phyloP scores from a whole-genome alignment of 2,888 invertebrate species.

The Leptinotarsa rubiginosa region DNA sequence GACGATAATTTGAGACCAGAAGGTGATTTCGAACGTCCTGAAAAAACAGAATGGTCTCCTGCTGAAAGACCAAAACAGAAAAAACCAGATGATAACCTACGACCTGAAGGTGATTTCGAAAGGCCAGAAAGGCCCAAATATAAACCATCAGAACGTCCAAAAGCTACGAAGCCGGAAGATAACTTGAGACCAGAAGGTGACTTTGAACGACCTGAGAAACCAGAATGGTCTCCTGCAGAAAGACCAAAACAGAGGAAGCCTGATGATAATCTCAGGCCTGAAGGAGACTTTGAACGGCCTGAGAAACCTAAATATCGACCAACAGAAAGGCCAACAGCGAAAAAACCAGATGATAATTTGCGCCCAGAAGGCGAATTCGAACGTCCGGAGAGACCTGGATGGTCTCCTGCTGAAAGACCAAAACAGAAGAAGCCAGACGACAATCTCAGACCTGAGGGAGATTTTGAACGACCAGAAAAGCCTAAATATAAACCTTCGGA shows the following conservation, averaged over 20 bases:
- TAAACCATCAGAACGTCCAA: slow-evolving; percentile 60
- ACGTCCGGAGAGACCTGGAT: slow-evolving; percentile 57
- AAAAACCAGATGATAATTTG: slow-evolving; percentile 61
- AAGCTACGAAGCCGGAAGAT: slow-evolving; percentile 60
- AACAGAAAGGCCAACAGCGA: slow-evolving; percentile 59
- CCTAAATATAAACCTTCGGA: slow-evolving; percentile 63
- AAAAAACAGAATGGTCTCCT: slow-evolving; percentile 61
- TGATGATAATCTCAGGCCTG: slow-evolving; percentile 70
- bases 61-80: slow-evolving; percentile 66
- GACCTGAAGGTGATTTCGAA: slow-evolving; percentile 67
- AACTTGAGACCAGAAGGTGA: slow-evolving; percentile 66
- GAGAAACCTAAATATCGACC: slow-evolving; percentile 52
- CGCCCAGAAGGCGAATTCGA: slow-evolving; percentile 68
- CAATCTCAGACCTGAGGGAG: slow-evolving; percentile 69
- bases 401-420: slow-evolving; percentile 63
- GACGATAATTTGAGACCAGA: slow-evolving; percentile 69
- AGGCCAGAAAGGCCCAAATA: slow-evolving; percentile 64
- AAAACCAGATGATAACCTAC: slow-evolving; percentile 67
- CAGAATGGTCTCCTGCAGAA: slow-evolving; percentile 63
- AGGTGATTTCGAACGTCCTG: slow-evolving; percentile 69
- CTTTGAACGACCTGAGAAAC: slow-evolving; percentile 69
- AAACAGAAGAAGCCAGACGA: slow-evolving; percentile 66
- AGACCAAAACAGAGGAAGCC: slow-evolving; percentile 67
- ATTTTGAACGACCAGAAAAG: slow-evolving; percentile 65
- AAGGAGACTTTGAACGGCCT: slow-evolving; percentile 64